Evolutionary conservation across 2,888 invertebrate species (phyloP), one percentile per base, ranked within the genome.

Genomic region (Antheraea yamamai): DNA sequence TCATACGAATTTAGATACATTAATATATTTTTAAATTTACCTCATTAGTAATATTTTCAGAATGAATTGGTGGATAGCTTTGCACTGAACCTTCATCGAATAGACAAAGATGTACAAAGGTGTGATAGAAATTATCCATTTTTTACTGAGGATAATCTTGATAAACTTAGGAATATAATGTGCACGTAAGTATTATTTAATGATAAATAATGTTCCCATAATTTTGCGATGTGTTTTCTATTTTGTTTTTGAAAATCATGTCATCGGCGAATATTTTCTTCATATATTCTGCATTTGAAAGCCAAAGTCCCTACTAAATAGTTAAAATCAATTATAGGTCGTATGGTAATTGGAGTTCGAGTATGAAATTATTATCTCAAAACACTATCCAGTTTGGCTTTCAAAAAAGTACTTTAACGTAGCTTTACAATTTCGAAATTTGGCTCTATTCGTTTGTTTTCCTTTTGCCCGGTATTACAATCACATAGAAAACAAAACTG

Each of bases 121-220:
- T 99, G 99, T 90, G 99, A 99, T 92, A 95, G 99, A 73, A 99
- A 98, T 90, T 98, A 98, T 88, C 97, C 97, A 91, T 99, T 98
- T 92, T 99, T 99, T 90, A 97, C 97, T 0, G 96, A 96, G 71
- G 97, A 97, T 78, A 99, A 99, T 91, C 95, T 99, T 81, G 98
- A 99, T 84, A 99, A 99, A 89, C 93, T 99, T 51, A 95, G 98
- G 75, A 98, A 99, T 92, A 97, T 99, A 75, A 99, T 99, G 97
- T 98, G 98, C 97, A 98, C 98, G 97, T 98, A 92, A 96, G 97
- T 94, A 72, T n/a, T 39, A 0, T 73, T 23, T n/a, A 23, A 47
- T 14, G 26, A 16, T 26, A 23, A 1, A 23, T 61, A 12, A 23
- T 23, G 23, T 23, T 61, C 12, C 12, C 3, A 58, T n/a, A n/a